phyloP scores from a whole-genome alignment of 2,888 invertebrate genomes.

The Sympetrum striolatum region DNA sequence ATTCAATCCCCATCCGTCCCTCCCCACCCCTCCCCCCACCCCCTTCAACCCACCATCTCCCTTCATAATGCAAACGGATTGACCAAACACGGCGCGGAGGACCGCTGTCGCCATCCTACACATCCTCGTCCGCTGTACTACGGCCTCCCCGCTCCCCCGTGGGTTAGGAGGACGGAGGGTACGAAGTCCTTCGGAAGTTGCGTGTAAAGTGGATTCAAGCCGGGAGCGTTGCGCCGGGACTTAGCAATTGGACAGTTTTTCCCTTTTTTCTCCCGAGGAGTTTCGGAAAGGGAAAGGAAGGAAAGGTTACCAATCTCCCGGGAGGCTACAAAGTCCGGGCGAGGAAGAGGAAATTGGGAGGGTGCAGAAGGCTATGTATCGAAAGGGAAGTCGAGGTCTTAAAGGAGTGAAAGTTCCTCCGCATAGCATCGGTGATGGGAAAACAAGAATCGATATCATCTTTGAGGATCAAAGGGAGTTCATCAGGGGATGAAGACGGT shows the following conservation, averaged over 20 bases:
- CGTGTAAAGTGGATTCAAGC: not conserved
- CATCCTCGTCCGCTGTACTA: not conserved
- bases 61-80: constrained; percentile 36
- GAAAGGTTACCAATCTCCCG: not conserved
- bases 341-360: not conserved
- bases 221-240: not conserved
- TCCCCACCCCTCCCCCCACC: not conserved
- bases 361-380: not conserved
- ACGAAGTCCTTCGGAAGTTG: not conserved
- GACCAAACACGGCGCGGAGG: not conserved
- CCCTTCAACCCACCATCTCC: not conserved
- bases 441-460: not conserved
- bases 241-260: not conserved
- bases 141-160: not conserved
- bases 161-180: not conserved
- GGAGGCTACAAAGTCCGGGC: not conserved
- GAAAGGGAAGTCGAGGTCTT: not conserved
- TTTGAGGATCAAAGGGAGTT: not conserved
- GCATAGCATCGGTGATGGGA: not conserved
- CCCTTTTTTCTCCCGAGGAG: not conserved
- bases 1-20: not conserved
- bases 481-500: too few species aligned
- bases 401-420: not conserved
- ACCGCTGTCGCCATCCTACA: not conserved
- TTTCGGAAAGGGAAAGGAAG: constrained; percentile 12